Evolutionary conservation across 1,140 invertebrate species (phyloP), one percentile per base, ranked within the genome.

Genomic region (Patella vulgata): DNA sequence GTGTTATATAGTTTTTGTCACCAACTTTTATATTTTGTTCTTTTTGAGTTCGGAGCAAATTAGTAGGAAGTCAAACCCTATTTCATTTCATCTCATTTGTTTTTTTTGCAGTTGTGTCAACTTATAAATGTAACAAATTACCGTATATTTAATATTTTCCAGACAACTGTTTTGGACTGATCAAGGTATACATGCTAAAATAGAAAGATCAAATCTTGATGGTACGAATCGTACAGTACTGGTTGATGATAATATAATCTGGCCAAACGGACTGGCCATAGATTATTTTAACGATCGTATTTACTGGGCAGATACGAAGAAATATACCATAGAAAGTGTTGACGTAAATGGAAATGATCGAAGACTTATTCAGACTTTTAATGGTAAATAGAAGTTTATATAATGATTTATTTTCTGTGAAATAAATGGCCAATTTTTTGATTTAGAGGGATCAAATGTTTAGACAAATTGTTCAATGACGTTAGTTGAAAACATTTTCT

Each of bases 171-270:
- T 70, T 70, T 87, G 86, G 85, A 84, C 85, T 30, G 84, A 87
- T 63, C 73, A 80, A 60, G 85, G 85, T 1, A 53, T 69, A 6
- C 75, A 77, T 31, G 67, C 81, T 2, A 97, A 97, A 81, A 98
- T 99, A 66, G 96, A 99, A 86, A 85, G 95, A 21, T 89, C 93
- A 19, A 97, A 95, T 92, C 94, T 99, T 91, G 96, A 99, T 74
- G 97, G 97, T 0, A 91, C 89, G 0, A 91, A 92, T 73, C 86
- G 95, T 3, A 87, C 90, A 59, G 88, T 91, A 0, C 74, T 99
- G 3, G 90, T 98, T 0, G 89, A 89, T 0, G 91, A 92, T 47
- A 87, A 89, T 63, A 88, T 99, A 8, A 87, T 91, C 8, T 92
- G 92, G 81, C 96, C 97, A 0, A 90, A 92, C 3, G 94, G 94